Conservation (phyloP, 2,888 invertebrate species). For the Oxystoma pomonae region DNA sequence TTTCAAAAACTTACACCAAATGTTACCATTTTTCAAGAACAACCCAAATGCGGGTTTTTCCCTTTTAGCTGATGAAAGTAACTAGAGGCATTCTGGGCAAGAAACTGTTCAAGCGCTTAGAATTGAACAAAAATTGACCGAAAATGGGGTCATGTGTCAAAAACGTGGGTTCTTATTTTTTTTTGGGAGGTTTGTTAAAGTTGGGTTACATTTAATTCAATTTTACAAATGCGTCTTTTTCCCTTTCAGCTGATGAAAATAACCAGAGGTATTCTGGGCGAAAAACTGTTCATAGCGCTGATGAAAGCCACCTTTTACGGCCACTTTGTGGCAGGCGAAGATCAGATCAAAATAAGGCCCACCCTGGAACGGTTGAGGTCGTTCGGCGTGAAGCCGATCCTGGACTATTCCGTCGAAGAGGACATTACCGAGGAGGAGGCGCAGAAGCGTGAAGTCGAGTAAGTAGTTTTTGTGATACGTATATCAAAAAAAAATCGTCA, state of each 20-base stretch:
- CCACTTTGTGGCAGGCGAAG: constrained; percentile 98
- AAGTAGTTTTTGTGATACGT: constrained; percentile 42
- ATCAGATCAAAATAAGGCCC: constrained; percentile 81
- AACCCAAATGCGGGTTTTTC: too few relatives aligned
- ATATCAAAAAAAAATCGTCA: background rate
- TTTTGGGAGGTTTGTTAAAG: too few relatives aligned
- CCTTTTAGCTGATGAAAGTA: constrained; percentile 76
- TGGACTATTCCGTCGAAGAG: constrained; percentile 98
- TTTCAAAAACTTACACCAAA: too few relatives aligned
- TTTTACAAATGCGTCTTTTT: too few relatives aligned
- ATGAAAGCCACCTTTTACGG: constrained; percentile 98
- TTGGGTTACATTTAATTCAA: too few relatives aligned
- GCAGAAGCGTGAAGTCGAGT: constrained; percentile 92
- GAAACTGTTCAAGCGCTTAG: too few relatives aligned
- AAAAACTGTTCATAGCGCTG: constrained; percentile 70
- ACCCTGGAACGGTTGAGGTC: constrained; percentile 79
- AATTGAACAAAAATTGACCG: too few relatives aligned
- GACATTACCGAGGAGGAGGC: constrained; percentile 92
- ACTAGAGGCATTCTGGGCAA: constrained; percentile 72
- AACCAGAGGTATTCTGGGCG: constrained; percentile 70
- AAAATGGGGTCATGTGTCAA: too few relatives aligned
- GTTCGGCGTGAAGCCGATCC: constrained; percentile 97
- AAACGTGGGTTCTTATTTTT: too few relatives aligned
- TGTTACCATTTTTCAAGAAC: too few relatives aligned
- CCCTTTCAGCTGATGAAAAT: constrained; percentile 76